Base-by-base conservation (phyloP, 2,888 invertebrate genomes). In the Xylota sylvarum region DNA sequence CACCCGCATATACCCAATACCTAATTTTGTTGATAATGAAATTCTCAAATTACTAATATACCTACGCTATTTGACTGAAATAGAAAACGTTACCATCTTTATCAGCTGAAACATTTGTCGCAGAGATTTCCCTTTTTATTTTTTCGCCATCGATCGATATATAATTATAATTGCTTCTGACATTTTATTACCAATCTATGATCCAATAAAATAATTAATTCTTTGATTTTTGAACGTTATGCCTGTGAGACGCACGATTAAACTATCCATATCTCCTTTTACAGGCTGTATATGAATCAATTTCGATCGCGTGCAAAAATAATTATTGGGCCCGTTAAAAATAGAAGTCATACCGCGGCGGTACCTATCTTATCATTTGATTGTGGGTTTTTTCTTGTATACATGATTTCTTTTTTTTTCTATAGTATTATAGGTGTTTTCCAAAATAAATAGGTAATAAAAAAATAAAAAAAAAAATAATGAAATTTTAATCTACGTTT, bases 181-280 rank as follows among this genome's bases (percentile, higher is more conserved):
- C 85, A 81, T 56, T 73, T 77, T 78, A 72, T 82, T 77, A 43
- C 67, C 77, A 72, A 73, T 81, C 77, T 67, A 76, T 50, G 62
- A 82, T 72, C 55, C 82, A 82, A 82, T 86, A 77, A 86, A 78
- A 27, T 78, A 86, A 86, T 86, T 69, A 82, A 82, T 62, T 73
- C 82, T 82, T 80, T 86, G 82, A 82, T 86, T 78, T 82, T 56
- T 62, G 50, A 69, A 14, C 72, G 55, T 64, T 23, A 67, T 43
- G 37, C 30, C 60, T 55, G 23, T 35, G 64, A 50, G 48, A 46
- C 46, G n/a, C 10, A 9, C 19, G 73, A 74, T 80, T 64, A 76
- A 9, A 55, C 46, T 64, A 52, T 12, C n/a, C 65, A 58, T 73
- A 64, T 46, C 48, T 3, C 52, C 40, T 37, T 9, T 52, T 50